Conservation (phyloP, 2,113 vertebrate species). For the Rhinolophus ferrumequinum region DNA sequence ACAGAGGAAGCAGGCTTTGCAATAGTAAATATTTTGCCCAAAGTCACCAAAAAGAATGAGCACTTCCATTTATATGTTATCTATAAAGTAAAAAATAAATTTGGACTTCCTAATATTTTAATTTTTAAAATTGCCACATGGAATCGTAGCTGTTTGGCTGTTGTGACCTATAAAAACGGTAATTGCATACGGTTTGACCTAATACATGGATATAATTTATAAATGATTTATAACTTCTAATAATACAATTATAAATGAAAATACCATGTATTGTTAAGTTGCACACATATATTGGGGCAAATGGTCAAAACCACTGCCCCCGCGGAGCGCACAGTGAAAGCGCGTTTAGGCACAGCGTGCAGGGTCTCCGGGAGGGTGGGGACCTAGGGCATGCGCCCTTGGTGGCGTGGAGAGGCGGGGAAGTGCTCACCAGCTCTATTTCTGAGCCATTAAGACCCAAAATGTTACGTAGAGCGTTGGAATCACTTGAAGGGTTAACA, state of each 20-base stretch:
- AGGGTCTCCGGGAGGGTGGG: background rate
- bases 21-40: background rate
- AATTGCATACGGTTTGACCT: background rate
- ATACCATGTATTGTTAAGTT: background rate
- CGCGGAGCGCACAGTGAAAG: fast-evolving
- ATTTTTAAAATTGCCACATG: background rate
- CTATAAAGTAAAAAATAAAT: background rate
- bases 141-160: background rate
- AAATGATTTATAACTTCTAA: background rate
- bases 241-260: background rate
- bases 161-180: background rate
- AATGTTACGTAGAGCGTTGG: background rate
- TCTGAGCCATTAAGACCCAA: background rate
- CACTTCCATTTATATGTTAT: background rate
- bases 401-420: fast-evolving
- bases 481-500: background rate
- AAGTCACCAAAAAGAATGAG: background rate
- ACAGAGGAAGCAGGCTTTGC: background rate
- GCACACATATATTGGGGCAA: background rate
- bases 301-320: background rate
- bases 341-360: background rate
- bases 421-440: background rate
- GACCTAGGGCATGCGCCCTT: too few species aligned
- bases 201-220: background rate
- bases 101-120: background rate